phyloP scores from a whole-genome alignment of 2,888 invertebrate species.

The Cetonia aurata region DNA sequence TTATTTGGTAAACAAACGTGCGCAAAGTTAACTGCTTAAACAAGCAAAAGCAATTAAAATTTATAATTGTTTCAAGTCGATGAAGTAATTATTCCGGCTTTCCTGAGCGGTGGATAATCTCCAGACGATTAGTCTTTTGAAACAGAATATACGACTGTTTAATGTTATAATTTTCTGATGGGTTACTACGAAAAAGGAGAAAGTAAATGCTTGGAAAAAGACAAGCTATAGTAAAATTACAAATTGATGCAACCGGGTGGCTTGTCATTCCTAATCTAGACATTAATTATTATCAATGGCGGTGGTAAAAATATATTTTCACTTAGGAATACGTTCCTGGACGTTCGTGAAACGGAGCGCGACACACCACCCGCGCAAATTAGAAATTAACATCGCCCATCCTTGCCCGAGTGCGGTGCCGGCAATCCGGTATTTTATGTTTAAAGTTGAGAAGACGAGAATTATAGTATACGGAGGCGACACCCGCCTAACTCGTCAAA shows the following conservation, averaged over 20 bases:
- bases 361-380: conserved; percentile 5
- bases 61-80: conserved; percentile 33
- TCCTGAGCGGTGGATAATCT: not conserved
- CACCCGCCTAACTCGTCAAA: conserved; percentile 53
- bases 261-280: not conserved
- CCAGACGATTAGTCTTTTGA: conserved; percentile 19
- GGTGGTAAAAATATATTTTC: not conserved
- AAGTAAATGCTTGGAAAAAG: not conserved
- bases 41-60: conserved; percentile 39
- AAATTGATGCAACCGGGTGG: not conserved
- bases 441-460: conserved; percentile 49
- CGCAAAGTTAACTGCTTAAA: not conserved
- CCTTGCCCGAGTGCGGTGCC: conserved; percentile 17
- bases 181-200: conserved; percentile 6
- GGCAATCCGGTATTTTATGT: conserved; percentile 49
- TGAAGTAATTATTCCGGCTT: conserved; percentile 15
- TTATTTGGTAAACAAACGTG: conserved; percentile 4
- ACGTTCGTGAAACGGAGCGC: not conserved
- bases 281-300: not conserved
- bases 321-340: not conserved
- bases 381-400: conserved; percentile 19
- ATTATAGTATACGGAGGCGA: conserved; percentile 48
- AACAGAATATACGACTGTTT: conserved; percentile 27
- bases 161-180: conserved; percentile 10
- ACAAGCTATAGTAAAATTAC: not conserved